Evolutionary conservation across 2,888 invertebrate genomes (phyloP).

Genomic region (Cryptus viduatorius): DNA sequence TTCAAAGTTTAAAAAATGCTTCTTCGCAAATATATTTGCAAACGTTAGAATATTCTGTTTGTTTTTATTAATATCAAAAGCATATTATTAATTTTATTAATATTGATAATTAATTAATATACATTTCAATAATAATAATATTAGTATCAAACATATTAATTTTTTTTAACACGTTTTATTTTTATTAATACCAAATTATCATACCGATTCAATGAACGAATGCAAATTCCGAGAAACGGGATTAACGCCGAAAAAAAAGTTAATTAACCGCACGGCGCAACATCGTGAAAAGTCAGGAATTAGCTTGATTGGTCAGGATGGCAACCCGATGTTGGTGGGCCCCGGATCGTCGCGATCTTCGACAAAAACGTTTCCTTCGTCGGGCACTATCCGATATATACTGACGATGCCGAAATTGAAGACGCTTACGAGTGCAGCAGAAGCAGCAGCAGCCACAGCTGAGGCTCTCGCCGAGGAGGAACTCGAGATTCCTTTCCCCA

Average conservation of each 20-base stretch:
- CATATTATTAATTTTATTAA: no score
- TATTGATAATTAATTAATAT: no score
- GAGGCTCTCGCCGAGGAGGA: conserved; percentile 51
- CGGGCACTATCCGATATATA: conserved; percentile 61
- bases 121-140: no score
- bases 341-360: conserved; percentile 21
- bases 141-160: no score
- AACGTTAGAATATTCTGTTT: no score
- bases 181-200: not conserved
- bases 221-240: not conserved
- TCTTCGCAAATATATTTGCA: conserved; percentile 5
- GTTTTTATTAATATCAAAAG: no score
- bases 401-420: conserved; percentile 68
- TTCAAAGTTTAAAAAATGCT: not conserved
- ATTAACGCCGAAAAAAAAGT: not conserved
- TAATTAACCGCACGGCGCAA: not conserved
- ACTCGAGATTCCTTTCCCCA: conserved; percentile 64
- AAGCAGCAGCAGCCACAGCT: conserved; percentile 44
- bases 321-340: not conserved
- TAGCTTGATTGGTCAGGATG: not conserved
- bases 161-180: no score
- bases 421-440: conserved; percentile 63
- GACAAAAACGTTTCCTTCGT: conserved; percentile 50
- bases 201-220: conserved; percentile 13
- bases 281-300: not conserved